phyloP scores from a whole-genome alignment of 1,140 invertebrate species.

The Papilio dardanus region DNA sequence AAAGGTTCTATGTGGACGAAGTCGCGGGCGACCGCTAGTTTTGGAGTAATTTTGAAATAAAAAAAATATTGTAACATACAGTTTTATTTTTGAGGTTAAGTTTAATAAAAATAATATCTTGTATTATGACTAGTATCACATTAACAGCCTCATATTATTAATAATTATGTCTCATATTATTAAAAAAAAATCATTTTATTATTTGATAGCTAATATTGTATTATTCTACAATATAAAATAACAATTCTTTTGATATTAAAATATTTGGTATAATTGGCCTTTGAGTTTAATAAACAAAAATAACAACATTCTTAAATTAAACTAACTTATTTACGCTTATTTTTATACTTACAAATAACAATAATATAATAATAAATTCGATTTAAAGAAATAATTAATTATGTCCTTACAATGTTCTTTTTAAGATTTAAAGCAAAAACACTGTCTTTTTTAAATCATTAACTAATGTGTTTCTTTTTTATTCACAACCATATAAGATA shows the following conservation, averaged over 20 bases:
- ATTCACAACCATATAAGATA: not conserved
- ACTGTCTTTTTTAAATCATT: not conserved
- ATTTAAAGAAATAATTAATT: not conserved
- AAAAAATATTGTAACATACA: slow-evolving; percentile 36
- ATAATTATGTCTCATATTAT: slow-evolving; percentile 46
- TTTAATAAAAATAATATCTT: slow-evolving; percentile 41
- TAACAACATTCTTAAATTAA: not conserved
- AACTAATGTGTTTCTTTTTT: not conserved
- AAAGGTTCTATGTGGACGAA: too few species aligned
- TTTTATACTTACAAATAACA: slow-evolving; percentile 10
- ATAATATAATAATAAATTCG: slow-evolving; percentile 2
- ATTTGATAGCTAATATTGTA: slow-evolving; percentile 26
- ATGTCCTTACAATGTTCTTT: not conserved
- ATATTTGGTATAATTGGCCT: not conserved
- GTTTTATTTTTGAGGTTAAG: slow-evolving; percentile 46
- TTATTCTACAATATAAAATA: slow-evolving; percentile 18
- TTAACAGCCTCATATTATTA: slow-evolving; percentile 51
- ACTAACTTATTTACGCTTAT: not conserved
- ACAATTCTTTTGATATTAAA: not conserved
- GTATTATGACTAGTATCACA: slow-evolving; percentile 69
- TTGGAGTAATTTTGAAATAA: slow-evolving; percentile 32
- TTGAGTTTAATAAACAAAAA: not conserved
- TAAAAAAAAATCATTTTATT: not conserved
- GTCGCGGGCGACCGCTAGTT: too few species aligned
- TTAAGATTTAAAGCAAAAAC: not conserved